These are phyloP conservation scores for Molossus alvarezi DNA, from an alignment of 2,797 vertebrate genomes.

Conservation along the genomic window DNA sequence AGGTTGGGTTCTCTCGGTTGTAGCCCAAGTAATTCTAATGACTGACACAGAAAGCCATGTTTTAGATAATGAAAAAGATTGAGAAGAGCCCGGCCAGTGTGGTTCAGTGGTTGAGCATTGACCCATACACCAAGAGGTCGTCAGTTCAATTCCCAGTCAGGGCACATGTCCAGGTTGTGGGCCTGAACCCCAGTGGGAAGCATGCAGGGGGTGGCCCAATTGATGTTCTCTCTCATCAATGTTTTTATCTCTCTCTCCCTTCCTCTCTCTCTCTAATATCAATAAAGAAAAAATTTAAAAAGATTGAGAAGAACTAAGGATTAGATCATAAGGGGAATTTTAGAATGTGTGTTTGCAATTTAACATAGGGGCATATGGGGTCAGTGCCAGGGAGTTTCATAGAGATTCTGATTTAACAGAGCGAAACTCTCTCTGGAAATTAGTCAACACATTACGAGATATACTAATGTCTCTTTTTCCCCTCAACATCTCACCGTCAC, in stretches of 20 bases:
- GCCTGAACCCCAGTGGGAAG: no score
- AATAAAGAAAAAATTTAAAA: neutral
- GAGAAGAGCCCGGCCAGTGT: neutral
- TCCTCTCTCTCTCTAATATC: no score
- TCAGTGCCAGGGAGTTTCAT: conserved; percentile 59
- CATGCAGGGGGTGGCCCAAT: no score
- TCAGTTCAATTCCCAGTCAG: no score
- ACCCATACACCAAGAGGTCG: no score
- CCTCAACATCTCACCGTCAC: neutral
- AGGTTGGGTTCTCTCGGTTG: neutral
- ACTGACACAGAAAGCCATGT: conserved; percentile 53
- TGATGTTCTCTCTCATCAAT: no score
- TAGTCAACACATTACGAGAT: conserved; percentile 30
- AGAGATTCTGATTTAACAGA: conserved; percentile 43
- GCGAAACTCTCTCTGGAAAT: conserved; percentile 21
- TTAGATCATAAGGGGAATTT: conserved; percentile 57
- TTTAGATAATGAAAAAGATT: conserved; percentile 53
- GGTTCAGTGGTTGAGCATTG: no score
- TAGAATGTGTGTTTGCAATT: conserved; percentile 64
- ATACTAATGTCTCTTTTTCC: neutral
- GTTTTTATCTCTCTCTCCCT: no score
- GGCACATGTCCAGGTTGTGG: no score
- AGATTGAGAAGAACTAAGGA: conserved; percentile 26
- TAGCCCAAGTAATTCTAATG: neutral
- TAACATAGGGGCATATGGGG: conserved; percentile 35